These are phyloP conservation scores for Pachymerium ferrugineum DNA, from an alignment of 2,888 invertebrate species.

Conservation along the genomic window DNA sequence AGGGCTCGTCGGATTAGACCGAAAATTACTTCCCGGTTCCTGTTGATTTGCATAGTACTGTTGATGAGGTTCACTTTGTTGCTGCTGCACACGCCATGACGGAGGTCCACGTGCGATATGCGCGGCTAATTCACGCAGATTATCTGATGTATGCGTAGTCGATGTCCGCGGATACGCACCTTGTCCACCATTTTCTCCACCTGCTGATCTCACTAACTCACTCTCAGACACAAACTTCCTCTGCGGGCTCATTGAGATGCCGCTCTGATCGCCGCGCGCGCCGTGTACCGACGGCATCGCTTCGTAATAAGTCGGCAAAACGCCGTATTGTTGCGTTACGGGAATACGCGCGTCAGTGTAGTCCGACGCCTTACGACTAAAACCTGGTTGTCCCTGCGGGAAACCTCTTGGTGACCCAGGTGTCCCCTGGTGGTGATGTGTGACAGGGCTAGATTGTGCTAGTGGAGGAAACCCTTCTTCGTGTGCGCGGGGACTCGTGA, in stretches of 20 bases:
- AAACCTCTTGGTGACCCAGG: constrained; percentile 19
- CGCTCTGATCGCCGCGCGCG: constrained; percentile 40
- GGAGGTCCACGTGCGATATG: constrained; percentile 55
- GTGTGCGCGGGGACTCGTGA: constrained; percentile 16
- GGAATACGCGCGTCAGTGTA: neutral
- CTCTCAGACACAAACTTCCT: constrained; percentile 75
- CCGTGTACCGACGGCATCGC: constrained; percentile 33
- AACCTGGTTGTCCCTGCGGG: neutral
- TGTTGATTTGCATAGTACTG: constrained; percentile 51
- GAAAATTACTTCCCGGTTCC: constrained; percentile 46
- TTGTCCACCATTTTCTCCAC: constrained; percentile 48
- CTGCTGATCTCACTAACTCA: constrained; percentile 64
- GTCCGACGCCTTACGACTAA: neutral
- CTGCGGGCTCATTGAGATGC: constrained; percentile 58
- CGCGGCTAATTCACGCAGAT: constrained; percentile 79
- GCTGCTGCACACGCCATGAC: constrained; percentile 60
- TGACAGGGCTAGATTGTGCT: constrained; percentile 33
- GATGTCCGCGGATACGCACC: constrained; percentile 30
- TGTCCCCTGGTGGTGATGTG: constrained; percentile 25
- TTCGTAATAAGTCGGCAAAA: neutral
- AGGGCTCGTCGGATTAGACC: constrained; percentile 70
- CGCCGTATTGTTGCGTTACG: neutral
- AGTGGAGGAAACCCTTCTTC: constrained; percentile 30
- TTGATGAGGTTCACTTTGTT: constrained; percentile 52
- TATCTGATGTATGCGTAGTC: constrained; percentile 52